Percentiles rank a stretch among this genome's conserved stretches.
Conservation (phyloP, 2,797 vertebrate species). For the Oophaga sylvatica region DNA sequence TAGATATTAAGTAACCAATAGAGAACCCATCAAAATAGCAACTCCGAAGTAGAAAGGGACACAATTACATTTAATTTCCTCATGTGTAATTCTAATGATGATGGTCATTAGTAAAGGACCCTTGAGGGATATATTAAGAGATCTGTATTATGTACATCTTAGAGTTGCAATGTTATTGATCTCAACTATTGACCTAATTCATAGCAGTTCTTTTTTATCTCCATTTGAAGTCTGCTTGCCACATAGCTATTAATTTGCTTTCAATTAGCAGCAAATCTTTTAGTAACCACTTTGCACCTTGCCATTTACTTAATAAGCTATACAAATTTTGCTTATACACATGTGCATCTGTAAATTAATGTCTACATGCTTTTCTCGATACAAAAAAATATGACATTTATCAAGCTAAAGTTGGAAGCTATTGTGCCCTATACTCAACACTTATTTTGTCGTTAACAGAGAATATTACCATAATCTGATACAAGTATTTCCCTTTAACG, state of each 20-base stretch:
- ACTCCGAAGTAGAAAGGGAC: neutral
- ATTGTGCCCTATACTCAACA: neutral
- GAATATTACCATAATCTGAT: neutral
- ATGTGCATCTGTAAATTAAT: neutral
- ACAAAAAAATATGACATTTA: neutral
- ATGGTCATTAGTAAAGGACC: neutral
- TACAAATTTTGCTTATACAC: conserved; percentile 28
- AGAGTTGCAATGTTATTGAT: neutral
- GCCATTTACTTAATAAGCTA: conserved; percentile 64
- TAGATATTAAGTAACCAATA: neutral
- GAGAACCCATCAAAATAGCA: neutral
- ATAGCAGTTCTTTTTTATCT: neutral
- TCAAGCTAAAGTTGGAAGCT: neutral
- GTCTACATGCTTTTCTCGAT: conserved; percentile 7
- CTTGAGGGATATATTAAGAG: neutral
- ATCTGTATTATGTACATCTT: neutral
- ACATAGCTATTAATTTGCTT: conserved; percentile 53
- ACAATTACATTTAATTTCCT: neutral
- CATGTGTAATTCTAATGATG: neutral
- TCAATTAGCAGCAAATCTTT: conserved; percentile 57
- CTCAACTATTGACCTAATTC: conserved; percentile 14
- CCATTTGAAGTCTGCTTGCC: neutral
- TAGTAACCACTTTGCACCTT: conserved; percentile 45
- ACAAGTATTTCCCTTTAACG: neutral
- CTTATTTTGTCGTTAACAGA: neutral